A percentile compares a stretch with the other conserved stretches of the same genome.
These are phyloP conservation scores for Apodemus sylvaticus DNA, from an alignment of 2,113 vertebrate species.

Conservation along the genomic window DNA sequence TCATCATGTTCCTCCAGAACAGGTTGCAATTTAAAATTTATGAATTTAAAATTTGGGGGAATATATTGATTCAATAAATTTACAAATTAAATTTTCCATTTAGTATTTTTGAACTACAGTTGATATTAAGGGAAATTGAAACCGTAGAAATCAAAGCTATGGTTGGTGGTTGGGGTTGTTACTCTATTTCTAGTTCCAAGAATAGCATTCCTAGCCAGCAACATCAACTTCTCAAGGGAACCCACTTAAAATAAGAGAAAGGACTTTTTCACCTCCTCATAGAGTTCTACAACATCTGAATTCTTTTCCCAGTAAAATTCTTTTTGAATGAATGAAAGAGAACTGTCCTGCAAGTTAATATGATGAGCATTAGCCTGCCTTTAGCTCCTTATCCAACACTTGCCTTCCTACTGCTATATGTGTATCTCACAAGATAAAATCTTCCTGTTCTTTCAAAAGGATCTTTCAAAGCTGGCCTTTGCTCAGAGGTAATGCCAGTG, in stretches of 20 bases:
- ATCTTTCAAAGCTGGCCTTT: background rate
- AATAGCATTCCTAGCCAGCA: background rate
- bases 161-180: too few relatives aligned
- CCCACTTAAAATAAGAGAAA: background rate
- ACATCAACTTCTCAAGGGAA: constrained; percentile 6
- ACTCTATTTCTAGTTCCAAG: background rate
- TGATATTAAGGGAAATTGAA: background rate
- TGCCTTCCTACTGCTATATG: background rate
- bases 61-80: background rate
- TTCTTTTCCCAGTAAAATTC: background rate
- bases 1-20: background rate
- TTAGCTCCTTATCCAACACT: background rate
- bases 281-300: background rate
- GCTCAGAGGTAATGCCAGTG: background rate
- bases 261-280: background rate
- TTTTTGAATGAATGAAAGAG: background rate
- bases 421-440: background rate
- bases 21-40: background rate
- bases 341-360: background rate
- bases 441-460: too few relatives aligned
- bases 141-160: background rate
- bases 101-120: background rate
- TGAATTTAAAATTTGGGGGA: background rate
- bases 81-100: background rate
- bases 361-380: background rate